phyloP scores from a whole-genome alignment of 1,140 invertebrate species.

The Drosophila mauritiana region DNA sequence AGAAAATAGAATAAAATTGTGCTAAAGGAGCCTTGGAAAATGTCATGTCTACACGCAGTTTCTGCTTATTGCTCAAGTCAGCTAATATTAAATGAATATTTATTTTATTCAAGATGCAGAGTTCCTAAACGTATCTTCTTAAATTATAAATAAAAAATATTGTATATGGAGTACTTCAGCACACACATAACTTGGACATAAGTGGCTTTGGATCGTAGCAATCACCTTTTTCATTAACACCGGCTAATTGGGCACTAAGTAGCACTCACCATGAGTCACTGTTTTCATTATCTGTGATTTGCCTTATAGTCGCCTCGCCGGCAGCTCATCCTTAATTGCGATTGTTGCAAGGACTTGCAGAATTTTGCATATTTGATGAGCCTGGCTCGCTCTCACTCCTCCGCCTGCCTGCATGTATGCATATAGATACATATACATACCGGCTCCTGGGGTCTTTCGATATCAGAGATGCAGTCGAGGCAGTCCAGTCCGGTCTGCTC shows the following conservation, averaged over 20 bases:
- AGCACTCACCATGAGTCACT: slow-evolving; percentile 11
- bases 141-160: too few species aligned
- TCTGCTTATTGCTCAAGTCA: too few species aligned
- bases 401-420: slow-evolving; percentile 1
- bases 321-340: slow-evolving; percentile 47
- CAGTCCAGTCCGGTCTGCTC: too few species aligned
- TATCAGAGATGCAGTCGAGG: slow-evolving; percentile 11
- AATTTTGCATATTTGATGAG: slow-evolving; percentile 80
- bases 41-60: too few species aligned
- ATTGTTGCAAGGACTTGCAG: slow-evolving; percentile 45
- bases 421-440: slow-evolving; percentile 8
- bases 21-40: too few species aligned
- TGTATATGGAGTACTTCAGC: too few species aligned
- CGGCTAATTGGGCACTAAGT: background rate
- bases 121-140: too few species aligned
- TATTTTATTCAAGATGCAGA: too few species aligned
- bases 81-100: too few species aligned
- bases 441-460: slow-evolving; percentile 22
- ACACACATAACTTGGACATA: too few species aligned
- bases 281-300: slow-evolving; percentile 16
- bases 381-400: background rate
- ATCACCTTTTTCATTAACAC: background rate
- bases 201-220: too few species aligned
- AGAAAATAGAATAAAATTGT: background rate
- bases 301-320: slow-evolving; percentile 5